Conservation (phyloP, 1,140 invertebrate genomes). For the Pseudobourletiella spinata region DNA sequence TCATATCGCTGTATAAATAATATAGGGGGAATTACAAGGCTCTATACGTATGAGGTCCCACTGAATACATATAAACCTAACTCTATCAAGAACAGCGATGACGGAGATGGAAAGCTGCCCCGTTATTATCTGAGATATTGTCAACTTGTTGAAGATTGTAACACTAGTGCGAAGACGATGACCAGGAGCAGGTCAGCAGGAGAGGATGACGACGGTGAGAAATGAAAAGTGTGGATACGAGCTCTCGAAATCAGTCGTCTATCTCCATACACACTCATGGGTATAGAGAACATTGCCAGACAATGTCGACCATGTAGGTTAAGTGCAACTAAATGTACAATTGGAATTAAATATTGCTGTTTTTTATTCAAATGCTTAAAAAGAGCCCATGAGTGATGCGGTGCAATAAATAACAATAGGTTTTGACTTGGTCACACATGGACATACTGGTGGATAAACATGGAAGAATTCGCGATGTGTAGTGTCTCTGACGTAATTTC, state of each 20-base stretch:
- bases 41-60: neutral
- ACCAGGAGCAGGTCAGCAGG: neutral
- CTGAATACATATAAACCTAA: neutral
- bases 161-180: neutral
- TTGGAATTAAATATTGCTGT: neutral
- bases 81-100: too few relatives aligned
- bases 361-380: neutral
- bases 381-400: neutral
- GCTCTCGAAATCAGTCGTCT: too few relatives aligned
- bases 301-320: constrained; percentile 6
- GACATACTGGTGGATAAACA: too few relatives aligned
- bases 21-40: neutral
- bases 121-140: neutral
- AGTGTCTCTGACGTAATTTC: too few relatives aligned
- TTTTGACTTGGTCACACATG: too few relatives aligned
- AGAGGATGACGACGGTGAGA: neutral
- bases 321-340: neutral
- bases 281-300: neutral
- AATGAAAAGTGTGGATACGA: neutral
- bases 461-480: too few relatives aligned
- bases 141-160: neutral
- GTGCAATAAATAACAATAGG: neutral
- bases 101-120: too few relatives aligned
- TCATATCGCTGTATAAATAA: neutral
- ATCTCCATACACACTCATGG: neutral